Conservation (phyloP, 92 coral and sea anemone genomes). For the Phenganax subtilis region DNA sequence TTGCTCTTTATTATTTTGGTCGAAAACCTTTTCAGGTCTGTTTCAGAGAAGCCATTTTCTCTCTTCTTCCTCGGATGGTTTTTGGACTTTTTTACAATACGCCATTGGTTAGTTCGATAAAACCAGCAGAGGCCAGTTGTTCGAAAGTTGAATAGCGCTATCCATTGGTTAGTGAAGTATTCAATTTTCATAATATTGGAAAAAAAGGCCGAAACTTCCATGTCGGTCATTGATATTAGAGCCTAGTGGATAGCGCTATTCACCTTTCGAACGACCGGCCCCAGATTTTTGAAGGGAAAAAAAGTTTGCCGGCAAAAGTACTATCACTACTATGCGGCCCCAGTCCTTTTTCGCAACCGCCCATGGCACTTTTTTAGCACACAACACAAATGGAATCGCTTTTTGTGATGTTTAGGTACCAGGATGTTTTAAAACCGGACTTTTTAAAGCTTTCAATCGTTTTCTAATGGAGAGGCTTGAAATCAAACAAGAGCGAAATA, state of each 20-base stretch:
- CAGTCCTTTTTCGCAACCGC: too few species aligned
- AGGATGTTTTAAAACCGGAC: constrained; percentile 90
- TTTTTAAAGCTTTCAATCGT: constrained; percentile 85
- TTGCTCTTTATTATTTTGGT: too few species aligned
- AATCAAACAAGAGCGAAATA: constrained; percentile 60
- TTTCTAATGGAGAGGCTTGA: constrained; percentile 63
- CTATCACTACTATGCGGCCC: too few species aligned
- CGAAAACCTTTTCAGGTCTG: constrained; percentile 58
- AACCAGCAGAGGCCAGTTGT: neutral
- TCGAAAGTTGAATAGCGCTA: neutral
- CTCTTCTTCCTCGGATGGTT: constrained; percentile 86
- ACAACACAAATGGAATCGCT: neutral
- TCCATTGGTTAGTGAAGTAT: too few species aligned
- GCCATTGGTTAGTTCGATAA: constrained; percentile 64
- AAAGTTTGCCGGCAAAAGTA: too few species aligned
- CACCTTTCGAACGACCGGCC: too few species aligned
- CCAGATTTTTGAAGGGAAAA: too few species aligned
- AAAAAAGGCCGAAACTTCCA: too few species aligned
- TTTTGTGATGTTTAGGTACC: constrained; percentile 52
- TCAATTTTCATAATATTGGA: too few species aligned
- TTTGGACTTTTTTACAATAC: constrained; percentile 92
- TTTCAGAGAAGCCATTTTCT: constrained; percentile 83
- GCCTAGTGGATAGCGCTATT: too few species aligned
- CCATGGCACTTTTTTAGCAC: too few species aligned
- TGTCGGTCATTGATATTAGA: too few species aligned